phyloP scores from a whole-genome alignment of 2,113 vertebrate species.

The Cranoglanis bouderius region DNA sequence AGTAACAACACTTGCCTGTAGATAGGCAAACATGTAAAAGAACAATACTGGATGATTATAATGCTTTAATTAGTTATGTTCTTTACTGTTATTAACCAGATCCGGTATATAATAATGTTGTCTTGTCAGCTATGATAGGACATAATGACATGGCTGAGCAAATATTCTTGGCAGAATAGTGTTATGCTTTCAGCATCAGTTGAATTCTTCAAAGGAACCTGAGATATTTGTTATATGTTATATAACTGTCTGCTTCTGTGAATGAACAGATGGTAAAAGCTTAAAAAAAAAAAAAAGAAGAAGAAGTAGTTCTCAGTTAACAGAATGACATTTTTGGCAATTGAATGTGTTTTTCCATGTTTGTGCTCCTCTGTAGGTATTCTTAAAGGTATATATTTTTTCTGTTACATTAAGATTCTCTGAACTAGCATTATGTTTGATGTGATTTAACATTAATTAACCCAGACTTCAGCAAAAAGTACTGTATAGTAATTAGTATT shows the following conservation, averaged over 20 bases:
- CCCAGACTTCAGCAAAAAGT: neutral
- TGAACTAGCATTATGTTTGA: neutral
- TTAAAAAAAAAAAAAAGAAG: neutral
- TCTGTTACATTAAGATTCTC: neutral
- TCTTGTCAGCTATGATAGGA: slow-evolving; percentile 25
- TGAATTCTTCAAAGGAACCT: slow-evolving; percentile 51
- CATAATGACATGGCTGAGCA: slow-evolving; percentile 39
- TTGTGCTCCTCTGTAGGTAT: neutral
- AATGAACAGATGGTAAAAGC: slow-evolving; percentile 56
- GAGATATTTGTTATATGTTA: slow-evolving; percentile 48
- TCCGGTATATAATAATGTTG: neutral
- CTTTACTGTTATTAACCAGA: neutral
- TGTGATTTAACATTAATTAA: neutral
- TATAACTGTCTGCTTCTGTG: slow-evolving; percentile 36
- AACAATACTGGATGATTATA: neutral
- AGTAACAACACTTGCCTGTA: neutral
- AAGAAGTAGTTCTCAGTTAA: neutral
- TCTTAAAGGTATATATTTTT: neutral
- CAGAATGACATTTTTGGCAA: neutral
- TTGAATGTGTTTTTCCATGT: neutral
- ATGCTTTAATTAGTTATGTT: neutral
- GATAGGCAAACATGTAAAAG: neutral
- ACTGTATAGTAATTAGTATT: neutral
- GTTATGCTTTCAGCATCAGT: slow-evolving; percentile 49
- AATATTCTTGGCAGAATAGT: slow-evolving; percentile 53